These are phyloP conservation scores for Murina feae DNA, from an alignment of 2,113 vertebrate genomes.

Conservation along the genomic window DNA sequence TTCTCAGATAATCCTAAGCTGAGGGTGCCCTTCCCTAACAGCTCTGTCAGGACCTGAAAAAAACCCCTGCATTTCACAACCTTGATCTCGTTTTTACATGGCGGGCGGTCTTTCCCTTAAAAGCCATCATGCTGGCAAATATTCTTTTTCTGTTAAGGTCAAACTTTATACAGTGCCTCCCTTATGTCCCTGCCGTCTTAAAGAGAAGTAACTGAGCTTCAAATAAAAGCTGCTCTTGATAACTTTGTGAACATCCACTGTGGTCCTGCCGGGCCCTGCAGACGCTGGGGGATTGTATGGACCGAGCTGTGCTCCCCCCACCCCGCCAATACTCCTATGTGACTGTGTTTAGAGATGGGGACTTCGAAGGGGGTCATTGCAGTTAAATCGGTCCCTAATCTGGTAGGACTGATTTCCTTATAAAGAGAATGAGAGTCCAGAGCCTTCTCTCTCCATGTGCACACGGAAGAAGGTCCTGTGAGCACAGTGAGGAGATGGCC, in stretches of 20 bases:
- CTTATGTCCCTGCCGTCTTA: neutral
- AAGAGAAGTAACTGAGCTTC: neutral
- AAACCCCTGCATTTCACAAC: neutral
- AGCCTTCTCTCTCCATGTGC: neutral
- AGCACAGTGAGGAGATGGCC: neutral
- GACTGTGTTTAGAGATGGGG: too few species aligned
- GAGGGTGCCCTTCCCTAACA: neutral
- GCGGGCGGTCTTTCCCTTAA: neutral
- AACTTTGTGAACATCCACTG: neutral
- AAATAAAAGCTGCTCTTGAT: neutral
- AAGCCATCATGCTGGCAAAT: neutral
- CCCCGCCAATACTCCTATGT: too few species aligned
- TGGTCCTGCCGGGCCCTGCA: neutral
- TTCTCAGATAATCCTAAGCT: neutral
- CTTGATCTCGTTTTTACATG: neutral
- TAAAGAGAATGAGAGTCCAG: neutral
- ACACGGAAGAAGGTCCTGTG: neutral
- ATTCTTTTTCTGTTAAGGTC: neutral
- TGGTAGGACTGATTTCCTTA: neutral
- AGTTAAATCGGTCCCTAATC: neutral
- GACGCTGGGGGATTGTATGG: neutral
- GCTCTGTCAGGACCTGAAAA: neutral
- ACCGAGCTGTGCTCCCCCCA: neutral
- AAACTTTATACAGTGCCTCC: neutral
- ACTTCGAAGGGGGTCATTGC: neutral